Base-by-base conservation (phyloP, 1,140 invertebrate species). In the Eumeta japonica region DNA sequence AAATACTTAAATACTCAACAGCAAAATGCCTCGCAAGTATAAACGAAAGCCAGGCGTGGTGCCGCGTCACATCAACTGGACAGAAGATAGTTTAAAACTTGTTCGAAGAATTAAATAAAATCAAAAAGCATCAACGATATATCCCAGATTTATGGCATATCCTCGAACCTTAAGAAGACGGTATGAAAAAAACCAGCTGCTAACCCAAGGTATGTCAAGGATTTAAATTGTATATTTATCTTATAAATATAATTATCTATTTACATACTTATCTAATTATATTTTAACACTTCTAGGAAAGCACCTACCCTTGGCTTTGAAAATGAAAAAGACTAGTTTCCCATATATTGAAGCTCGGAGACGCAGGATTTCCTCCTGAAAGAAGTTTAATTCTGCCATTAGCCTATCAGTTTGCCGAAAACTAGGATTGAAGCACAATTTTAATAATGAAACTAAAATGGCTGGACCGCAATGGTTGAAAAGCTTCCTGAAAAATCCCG, bases 21-120 rank as follows among this genome's bases (percentile, higher is more conserved):
- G 13, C 83, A 81, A 45, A 82, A 86, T 62, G 83, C 83, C 17
- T 47, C 45, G 46, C 81, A 86, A 79, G 81, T 84, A 65, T 57
- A 55, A 46, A 13, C 44, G 46, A 42, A 51, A 53, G 39, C 32
- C 35, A 41, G 47, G 42, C 34, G 45, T 35, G 39, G 19, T 36
- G 17, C 45, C 55, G 24, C 43, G 45, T 39, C 18, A 39, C 35
- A 42, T 44, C 36, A 39, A 30, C 41, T 53, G 51, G n/a, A n/a
- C n/a, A n/a, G n/a, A n/a, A n/a, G n/a, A n/a, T n/a, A n/a, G n/a
- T n/a, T n/a, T n/a, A n/a, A 43, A 46, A 40, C 37, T 48, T 41
- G 2, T 47, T 51, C 10, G 39, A 48, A 51, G 48, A 54, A 36
- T 18, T 51, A 15, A 20, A 43, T 10, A 39, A 39, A 45, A 43